A percentile compares a stretch with the other conserved stretches of the same genome.
These are phyloP conservation scores for Meiosimyza platycephala DNA, from an alignment of 2,888 invertebrate genomes.

Conservation along the genomic window DNA sequence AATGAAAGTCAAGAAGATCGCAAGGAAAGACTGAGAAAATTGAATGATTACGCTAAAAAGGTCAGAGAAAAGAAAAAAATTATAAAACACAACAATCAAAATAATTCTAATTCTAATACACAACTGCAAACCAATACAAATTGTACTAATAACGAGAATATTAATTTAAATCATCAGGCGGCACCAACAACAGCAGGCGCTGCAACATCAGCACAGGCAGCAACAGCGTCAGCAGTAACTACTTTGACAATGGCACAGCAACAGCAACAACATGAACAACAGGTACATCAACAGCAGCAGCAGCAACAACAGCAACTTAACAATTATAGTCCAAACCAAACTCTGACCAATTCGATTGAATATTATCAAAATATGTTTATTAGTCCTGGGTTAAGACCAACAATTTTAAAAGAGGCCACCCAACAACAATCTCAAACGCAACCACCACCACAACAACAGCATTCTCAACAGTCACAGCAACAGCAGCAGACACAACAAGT, in stretches of 20 bases:
- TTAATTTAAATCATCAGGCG: conserved; percentile 63
- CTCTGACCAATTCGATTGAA: conserved; percentile 60
- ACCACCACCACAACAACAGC: conserved; percentile 46
- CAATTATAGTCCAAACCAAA: conserved; percentile 42
- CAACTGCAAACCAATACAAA: conserved; percentile 55
- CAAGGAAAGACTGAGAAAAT: conserved; percentile 66
- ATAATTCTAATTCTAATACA: conserved; percentile 49
- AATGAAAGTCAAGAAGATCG: conserved; percentile 64
- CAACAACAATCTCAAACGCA: conserved; percentile 48
- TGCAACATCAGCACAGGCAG: conserved; percentile 38
- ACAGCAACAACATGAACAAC: conserved; percentile 46
- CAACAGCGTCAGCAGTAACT: conserved; percentile 10
- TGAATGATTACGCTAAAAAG: conserved; percentile 68
- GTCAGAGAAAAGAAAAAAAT: conserved; percentile 67
- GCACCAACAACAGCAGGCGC: conserved; percentile 44
- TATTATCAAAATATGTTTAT: conserved; percentile 67
- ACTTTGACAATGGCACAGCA: conserved; percentile 36
- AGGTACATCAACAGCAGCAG: conserved; percentile 47
- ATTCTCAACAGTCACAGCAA: conserved; percentile 49
- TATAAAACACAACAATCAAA: conserved; percentile 59
- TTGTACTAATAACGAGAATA: conserved; percentile 62
- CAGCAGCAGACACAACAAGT: conserved; percentile 50
- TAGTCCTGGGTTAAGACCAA: conserved; percentile 59
- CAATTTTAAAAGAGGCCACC: conserved; percentile 53
- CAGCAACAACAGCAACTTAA: conserved; percentile 44